phyloP scores from a whole-genome alignment of 1,140 invertebrate species.

The Brachionus rotundiformis region DNA sequence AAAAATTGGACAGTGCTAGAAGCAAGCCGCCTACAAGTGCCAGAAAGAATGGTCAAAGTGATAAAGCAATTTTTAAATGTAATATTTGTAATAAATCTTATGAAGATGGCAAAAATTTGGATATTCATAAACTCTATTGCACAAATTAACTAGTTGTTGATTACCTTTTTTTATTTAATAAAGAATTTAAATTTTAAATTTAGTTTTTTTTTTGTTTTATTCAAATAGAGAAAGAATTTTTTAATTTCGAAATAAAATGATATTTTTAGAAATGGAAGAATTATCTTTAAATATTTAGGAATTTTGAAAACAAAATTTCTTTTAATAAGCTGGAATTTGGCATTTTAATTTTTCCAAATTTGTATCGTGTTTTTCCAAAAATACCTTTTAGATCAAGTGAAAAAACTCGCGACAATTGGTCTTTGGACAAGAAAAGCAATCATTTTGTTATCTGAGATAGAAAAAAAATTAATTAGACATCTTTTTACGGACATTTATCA shows the following conservation, averaged over 20 bases:
- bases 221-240: too few relatives aligned
- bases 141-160: not conserved
- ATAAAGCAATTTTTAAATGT: not conserved
- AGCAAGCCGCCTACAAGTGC: conserved; percentile 5
- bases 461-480: not conserved
- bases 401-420: not conserved
- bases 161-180: not conserved
- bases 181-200: not conserved
- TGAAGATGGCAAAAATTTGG: conserved; percentile 39
- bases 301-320: too few relatives aligned
- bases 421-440: not conserved
- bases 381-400: not conserved
- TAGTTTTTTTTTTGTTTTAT: not conserved
- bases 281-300: not conserved
- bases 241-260: not conserved
- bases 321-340: not conserved
- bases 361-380: not conserved
- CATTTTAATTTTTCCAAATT: not conserved
- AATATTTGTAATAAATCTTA: conserved; percentile 44
- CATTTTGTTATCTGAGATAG: not conserved
- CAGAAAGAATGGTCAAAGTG: not conserved
- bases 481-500: conserved; percentile 6
- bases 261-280: not conserved
- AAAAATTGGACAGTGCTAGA: conserved; percentile 12
- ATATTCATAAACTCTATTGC: conserved; percentile 50